Percentiles rank a stretch among this genome's conserved stretches.
These are phyloP conservation scores for Sardina pilchardus DNA, from an alignment of 2,113 vertebrate genomes.

Conservation along the genomic window DNA sequence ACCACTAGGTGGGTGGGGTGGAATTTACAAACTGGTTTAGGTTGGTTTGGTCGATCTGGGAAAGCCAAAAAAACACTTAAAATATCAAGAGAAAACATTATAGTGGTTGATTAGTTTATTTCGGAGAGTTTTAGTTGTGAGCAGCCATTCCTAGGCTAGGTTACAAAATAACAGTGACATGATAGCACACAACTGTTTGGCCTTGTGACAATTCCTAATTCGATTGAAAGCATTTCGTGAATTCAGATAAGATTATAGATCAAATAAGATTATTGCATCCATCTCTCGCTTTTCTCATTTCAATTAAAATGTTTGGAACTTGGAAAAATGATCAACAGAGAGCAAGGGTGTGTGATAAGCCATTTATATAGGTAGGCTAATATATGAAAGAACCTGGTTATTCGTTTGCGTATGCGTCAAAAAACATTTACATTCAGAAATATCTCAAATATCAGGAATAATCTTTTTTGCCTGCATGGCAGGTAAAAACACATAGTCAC, in stretches of 20 bases:
- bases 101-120: neutral
- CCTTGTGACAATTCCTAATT: neutral
- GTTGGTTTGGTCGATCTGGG: neutral
- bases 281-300: neutral
- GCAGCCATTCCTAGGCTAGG: no score
- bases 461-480: neutral
- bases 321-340: neutral
- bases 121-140: neutral
- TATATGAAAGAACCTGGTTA: neutral
- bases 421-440: neutral
- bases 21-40: neutral
- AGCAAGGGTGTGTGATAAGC: neutral
- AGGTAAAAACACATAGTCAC: neutral
- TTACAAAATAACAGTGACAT: neutral
- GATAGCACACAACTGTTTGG: neutral
- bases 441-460: neutral
- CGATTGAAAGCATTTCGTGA: neutral
- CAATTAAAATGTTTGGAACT: neutral
- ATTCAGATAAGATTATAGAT: neutral
- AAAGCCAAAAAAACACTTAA: neutral
- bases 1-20: neutral
- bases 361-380: neutral
- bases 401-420: no score
- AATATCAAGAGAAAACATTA: neutral
- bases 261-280: no score